Conservation (phyloP, 2,888 invertebrate genomes). For the Stramonita haemastoma region DNA sequence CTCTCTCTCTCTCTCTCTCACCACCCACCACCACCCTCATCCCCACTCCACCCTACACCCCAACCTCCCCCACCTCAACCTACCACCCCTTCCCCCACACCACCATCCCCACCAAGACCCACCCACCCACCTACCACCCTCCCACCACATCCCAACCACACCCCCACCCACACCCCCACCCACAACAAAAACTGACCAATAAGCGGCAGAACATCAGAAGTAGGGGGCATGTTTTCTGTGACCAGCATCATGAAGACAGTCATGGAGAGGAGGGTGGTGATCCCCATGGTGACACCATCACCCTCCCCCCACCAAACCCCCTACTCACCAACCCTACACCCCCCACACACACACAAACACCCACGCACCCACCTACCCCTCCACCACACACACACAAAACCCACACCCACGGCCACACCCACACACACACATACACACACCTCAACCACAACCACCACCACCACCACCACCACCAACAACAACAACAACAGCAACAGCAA, state of each 20-base stretch:
- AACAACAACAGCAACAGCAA: no score
- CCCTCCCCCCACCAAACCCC: no score
- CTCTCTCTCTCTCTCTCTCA: not conserved
- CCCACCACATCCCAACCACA: not conserved
- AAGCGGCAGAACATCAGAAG: constrained; percentile 60
- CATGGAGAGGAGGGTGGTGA: constrained; percentile 81
- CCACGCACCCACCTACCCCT: not conserved
- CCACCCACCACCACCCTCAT: no score
- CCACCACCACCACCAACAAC: no score
- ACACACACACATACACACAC: not conserved
- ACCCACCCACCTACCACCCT: not conserved
- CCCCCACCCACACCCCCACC: not conserved
- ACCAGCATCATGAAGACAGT: constrained; percentile 81
- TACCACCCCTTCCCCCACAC: not conserved
- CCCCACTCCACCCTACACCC: not conserved
- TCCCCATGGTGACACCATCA: no score
- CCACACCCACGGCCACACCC: not conserved
- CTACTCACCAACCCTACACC: not conserved
- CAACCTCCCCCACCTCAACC: not conserved
- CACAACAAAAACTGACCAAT: no score
- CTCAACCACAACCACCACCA: not conserved
- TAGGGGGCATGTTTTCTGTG: constrained; percentile 81
- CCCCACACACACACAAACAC: not conserved
- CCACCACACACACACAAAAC: not conserved
- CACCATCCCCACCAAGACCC: not conserved